Base-by-base conservation (phyloP, 1,140 invertebrate species). In the Ladona fulva region DNA sequence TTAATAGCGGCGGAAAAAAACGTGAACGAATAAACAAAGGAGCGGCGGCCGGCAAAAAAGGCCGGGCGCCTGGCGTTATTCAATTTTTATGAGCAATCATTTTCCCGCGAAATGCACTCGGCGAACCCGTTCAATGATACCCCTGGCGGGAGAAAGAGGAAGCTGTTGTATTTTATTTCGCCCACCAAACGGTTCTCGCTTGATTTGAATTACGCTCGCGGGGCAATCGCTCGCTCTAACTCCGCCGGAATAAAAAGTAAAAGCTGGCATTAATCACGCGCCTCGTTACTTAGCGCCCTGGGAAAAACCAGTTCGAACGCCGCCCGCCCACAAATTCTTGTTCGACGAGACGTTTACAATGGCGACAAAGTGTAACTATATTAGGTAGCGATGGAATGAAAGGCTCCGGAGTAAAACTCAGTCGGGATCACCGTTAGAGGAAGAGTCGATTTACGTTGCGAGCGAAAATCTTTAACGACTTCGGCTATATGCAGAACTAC, bases 51-150 rank as follows among this genome's bases (percentile, higher is more conserved):
- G 52, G 52, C 52, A 22, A 66, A 22, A 66, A 66, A 16, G 10
- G 10, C 10, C 44, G 44, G 44, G 44, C 10, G 44, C 44, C 44
- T 8, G 29, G 52, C 52, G 52, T 66, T 66, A 66, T 66, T 66
- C 52, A 66, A 66, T 66, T 66, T 66, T 66, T 66, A 66, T 66
- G 52, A 66, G 52, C 52, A 66, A 66, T 66, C 52, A 12, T 66
- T 66, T 66, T 66, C n/a, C 52, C 52, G 52, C 52, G n/a, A 22
- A 66, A 66, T 66, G 52, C 52, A 66, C 1, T 3, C 52, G 3
- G n/a, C 10, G 10, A 19, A 52, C 10, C 44, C 14, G 52, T 66
- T 66, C 52, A 12, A 3, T 12, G 52, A 66, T 66, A 66, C 52
- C 52, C 16, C 16, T 66, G 52, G 52, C 29, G 29, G 44, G 19